Conservation (phyloP, 2,888 invertebrate species). For the Lymantria dispar region DNA sequence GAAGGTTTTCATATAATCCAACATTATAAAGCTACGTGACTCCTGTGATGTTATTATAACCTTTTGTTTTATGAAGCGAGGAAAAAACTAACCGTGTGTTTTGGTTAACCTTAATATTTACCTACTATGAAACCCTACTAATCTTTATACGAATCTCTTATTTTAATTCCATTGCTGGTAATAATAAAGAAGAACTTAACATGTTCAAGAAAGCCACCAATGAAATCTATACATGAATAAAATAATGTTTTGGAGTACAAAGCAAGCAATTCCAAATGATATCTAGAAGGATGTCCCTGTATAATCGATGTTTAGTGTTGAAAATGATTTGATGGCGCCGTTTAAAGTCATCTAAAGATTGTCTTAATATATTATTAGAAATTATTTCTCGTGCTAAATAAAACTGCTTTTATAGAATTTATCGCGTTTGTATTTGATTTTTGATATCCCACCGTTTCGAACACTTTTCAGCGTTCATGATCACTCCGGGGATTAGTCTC, state of each 20-base stretch:
- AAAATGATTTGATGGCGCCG: slow-evolving; percentile 24
- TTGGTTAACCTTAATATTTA: slow-evolving; percentile 29
- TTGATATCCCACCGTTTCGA: no score
- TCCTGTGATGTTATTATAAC: slow-evolving; percentile 66
- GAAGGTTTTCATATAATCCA: slow-evolving; percentile 51
- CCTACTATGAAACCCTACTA: neutral
- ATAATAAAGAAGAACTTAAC: neutral
- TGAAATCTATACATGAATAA: neutral
- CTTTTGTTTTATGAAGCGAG: slow-evolving; percentile 44
- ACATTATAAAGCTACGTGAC: slow-evolving; percentile 67
- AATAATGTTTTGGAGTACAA: neutral
- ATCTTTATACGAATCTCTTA: rapidly evolving
- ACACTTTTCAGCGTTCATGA: no score
- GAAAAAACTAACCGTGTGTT: slow-evolving; percentile 32
- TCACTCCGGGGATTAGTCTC: no score
- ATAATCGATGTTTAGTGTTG: slow-evolving; percentile 27
- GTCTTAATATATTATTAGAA: slow-evolving; percentile 3
- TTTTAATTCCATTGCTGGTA: slow-evolving; percentile 6
- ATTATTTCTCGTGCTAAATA: no score
- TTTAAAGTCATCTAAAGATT: slow-evolving; percentile 20
- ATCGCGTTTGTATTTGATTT: no score
- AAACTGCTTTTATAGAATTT: no score
- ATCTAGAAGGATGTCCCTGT: slow-evolving; percentile 42
- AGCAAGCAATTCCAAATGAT: slow-evolving; percentile 38
- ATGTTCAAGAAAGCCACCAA: neutral